Conservation (phyloP, 2,888 invertebrate genomes). For the Lepeophtheirus nordmannii region DNA sequence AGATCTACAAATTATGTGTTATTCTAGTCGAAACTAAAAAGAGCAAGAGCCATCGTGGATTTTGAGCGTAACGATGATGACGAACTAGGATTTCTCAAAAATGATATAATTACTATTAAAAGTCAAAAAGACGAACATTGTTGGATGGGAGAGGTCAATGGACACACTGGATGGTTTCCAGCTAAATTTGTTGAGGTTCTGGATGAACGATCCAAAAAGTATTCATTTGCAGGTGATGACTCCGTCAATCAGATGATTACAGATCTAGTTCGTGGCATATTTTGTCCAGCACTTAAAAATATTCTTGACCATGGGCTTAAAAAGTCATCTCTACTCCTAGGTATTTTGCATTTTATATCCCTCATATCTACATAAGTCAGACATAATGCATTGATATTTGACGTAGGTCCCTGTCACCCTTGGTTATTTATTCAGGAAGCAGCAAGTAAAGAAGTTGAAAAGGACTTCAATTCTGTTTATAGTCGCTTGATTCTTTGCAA, state of each 20-base stretch:
- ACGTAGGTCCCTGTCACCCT: slow-evolving; percentile 83
- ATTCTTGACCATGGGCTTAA: slow-evolving; percentile 90
- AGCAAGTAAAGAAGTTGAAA: slow-evolving; percentile 85
- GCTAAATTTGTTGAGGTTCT: slow-evolving; percentile 36
- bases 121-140: slow-evolving; percentile 96
- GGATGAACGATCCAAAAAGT: slow-evolving; percentile 83
- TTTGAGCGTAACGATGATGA: slow-evolving; percentile 96
- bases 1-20: slow-evolving; percentile 73
- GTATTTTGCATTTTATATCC: background rate
- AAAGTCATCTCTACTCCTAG: slow-evolving; percentile 57
- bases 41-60: slow-evolving; percentile 86
- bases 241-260: slow-evolving; percentile 90
- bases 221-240: slow-evolving; percentile 82
- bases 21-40: slow-evolving; percentile 63
- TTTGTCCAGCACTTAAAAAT: slow-evolving; percentile 82
- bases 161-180: slow-evolving; percentile 40
- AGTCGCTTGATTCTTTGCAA: slow-evolving; percentile 90
- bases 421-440: slow-evolving; percentile 98
- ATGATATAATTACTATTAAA: slow-evolving; percentile 93
- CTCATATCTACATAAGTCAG: background rate
- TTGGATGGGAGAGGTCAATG: slow-evolving; percentile 94
- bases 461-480: slow-evolving; percentile 94
- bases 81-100: slow-evolving; percentile 91
- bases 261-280: slow-evolving; percentile 80
- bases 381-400: slow-evolving; percentile 13